phyloP scores from a whole-genome alignment of 2,888 invertebrate genomes.

The Mesodorylaimus sp. region DNA sequence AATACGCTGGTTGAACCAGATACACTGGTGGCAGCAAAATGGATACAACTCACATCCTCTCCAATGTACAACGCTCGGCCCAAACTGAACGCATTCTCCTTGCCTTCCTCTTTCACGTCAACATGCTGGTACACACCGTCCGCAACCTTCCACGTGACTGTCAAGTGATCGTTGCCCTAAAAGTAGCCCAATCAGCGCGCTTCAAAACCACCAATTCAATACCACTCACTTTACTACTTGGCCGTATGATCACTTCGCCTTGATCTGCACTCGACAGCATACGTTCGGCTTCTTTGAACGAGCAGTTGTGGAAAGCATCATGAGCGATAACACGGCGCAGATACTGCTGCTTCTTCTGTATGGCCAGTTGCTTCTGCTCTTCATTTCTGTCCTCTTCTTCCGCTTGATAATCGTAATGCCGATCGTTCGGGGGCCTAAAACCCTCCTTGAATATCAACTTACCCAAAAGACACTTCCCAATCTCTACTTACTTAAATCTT shows the following conservation, averaged over 20 bases:
- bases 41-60: constrained; percentile 40
- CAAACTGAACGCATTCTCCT: constrained; percentile 83
- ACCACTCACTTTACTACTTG: constrained; percentile 62
- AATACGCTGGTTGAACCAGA: too few relatives aligned
- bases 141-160: constrained; percentile 95
- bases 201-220: constrained; percentile 7
- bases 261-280: constrained; percentile 77
- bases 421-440: constrained; percentile 58
- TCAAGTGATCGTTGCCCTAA: constrained; percentile 71
- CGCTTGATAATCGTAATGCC: constrained; percentile 68
- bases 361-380: constrained; percentile 42
- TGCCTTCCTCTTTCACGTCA: constrained; percentile 81
- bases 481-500: constrained; percentile 52
- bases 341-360: constrained; percentile 44
- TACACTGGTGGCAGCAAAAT: too few relatives aligned
- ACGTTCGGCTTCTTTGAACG: constrained; percentile 73
- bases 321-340: constrained; percentile 92
- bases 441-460: constrained; percentile 12
- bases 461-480: background rate
- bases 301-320: constrained; percentile 88
- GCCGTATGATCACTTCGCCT: constrained; percentile 85
- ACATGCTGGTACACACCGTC: constrained; percentile 88
- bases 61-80: constrained; percentile 65
- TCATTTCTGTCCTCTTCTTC: constrained; percentile 57
- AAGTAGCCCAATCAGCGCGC: constrained; percentile 10